phyloP scores from a whole-genome alignment of 2,113 vertebrate genomes.

The Rhombomys opimus region DNA sequence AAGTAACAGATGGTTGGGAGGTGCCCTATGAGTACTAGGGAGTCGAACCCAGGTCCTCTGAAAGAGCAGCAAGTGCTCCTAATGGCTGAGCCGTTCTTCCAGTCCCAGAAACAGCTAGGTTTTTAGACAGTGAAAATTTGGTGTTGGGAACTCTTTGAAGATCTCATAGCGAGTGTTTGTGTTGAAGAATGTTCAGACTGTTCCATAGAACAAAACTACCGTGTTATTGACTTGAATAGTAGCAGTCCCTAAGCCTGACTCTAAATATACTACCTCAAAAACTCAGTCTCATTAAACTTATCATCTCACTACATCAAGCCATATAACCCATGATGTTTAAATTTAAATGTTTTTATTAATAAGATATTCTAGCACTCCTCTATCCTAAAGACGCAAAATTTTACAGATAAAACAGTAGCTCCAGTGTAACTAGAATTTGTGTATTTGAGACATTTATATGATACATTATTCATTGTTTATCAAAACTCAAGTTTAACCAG shows the following conservation, averaged over 20 bases:
- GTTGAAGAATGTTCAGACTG: not conserved
- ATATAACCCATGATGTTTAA: not conserved
- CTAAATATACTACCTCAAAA: constrained; percentile 39
- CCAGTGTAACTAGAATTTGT: not conserved
- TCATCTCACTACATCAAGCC: not conserved
- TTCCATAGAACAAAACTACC: not conserved
- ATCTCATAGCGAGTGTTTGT: constrained; percentile 37
- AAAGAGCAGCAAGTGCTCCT: not conserved
- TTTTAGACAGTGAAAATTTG: not conserved
- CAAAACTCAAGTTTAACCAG: constrained; percentile 29
- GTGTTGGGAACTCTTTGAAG: not conserved
- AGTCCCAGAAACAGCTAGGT: not conserved
- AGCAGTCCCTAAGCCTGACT: constrained; percentile 26
- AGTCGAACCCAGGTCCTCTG: not conserved
- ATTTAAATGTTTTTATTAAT: constrained; percentile 34
- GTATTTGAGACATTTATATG: constrained; percentile 14
- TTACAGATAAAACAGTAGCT: constrained; percentile 48
- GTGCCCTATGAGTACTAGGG: not conserved
- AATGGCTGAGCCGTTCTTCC: not conserved
- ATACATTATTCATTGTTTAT: constrained; percentile 1
- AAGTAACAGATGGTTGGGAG: too few relatives aligned
- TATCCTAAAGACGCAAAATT: not conserved
- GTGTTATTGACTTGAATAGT: not conserved
- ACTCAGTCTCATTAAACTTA: constrained; percentile 10
- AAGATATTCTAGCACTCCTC: not conserved